phyloP scores from a whole-genome alignment of 2,888 invertebrate genomes.

The Hermaeophaga mercurialis region DNA sequence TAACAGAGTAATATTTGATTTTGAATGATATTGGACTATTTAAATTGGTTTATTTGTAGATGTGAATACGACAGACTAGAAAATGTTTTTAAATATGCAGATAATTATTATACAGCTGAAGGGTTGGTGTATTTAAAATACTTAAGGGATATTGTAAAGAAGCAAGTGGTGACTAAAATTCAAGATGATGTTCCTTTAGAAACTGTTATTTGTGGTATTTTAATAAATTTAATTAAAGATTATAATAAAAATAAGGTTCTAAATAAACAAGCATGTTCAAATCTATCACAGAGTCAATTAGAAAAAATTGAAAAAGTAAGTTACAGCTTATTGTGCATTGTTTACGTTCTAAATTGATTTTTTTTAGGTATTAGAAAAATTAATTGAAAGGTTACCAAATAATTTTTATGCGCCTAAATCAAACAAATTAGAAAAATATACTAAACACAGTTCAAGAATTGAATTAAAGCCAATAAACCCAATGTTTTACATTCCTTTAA shows the following conservation, averaged over 20 bases:
- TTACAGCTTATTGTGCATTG: no score
- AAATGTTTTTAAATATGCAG: constrained; percentile 40
- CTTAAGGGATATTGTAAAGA: constrained; percentile 36
- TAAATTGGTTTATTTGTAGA: constrained; percentile 30
- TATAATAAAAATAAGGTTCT: constrained; percentile 36
- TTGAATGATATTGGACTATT: neutral
- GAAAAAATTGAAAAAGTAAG: constrained; percentile 37
- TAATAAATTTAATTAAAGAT: constrained; percentile 36
- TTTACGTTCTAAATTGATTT: no score
- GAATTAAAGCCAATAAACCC: constrained; percentile 34
- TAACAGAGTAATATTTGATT: constrained; percentile 37
- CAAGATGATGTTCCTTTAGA: constrained; percentile 41
- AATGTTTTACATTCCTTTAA: constrained; percentile 44
- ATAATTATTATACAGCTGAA: constrained; percentile 32
- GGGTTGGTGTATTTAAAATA: constrained; percentile 42
- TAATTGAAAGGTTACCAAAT: constrained; percentile 41
- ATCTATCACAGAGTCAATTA: constrained; percentile 35
- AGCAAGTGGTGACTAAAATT: constrained; percentile 34
- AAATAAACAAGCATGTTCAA: constrained; percentile 37
- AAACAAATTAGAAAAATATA: constrained; percentile 14
- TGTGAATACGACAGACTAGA: constrained; percentile 42
- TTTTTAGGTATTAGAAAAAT: constrained; percentile 42
- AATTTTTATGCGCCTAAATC: constrained; percentile 33
- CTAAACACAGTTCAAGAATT: constrained; percentile 26
- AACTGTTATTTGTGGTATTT: constrained; percentile 32